Base-by-base conservation (phyloP, 1,140 invertebrate genomes). In the Euura saliciscinereae region DNA sequence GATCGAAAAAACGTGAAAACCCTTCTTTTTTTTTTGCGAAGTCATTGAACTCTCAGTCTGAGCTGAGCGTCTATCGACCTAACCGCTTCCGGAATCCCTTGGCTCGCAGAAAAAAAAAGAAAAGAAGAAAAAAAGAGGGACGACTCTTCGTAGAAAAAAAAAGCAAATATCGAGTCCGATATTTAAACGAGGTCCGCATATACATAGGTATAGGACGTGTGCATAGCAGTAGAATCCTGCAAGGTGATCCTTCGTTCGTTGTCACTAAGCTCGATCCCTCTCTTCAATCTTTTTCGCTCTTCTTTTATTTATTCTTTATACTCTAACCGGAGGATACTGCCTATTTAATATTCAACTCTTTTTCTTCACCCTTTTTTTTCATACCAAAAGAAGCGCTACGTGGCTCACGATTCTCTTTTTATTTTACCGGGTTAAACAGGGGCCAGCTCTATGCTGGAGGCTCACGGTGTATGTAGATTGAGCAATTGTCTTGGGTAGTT, bases 101-200 rank as follows among this genome's bases (percentile, higher is more conserved):
- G 73, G 44, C 72, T 44, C 65, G 68, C 13, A 64, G 7, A 44
- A 6, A 11, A 2, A 69, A 69, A 69, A 65, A 72, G 68, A 71
- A 75, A 74, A 76, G 76, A 78, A 73, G 45, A 64, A 65, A 46
- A 69, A 72, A 75, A 74, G 68, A 66, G 75, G 66, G 75, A 76
- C 73, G 74, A 73, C 75, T 68, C 69, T 69, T 71, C 75, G 77
- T 74, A 73, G 78, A 76, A 79, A 81, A 82, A 79, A 81, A 73
- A 68, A 78, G 74, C 69, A 82, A 85, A 82, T 84, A 80, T 85
- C 76, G 70, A 75, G 79, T 83, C 82, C 82, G 78, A 85, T 84
- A 82, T 83, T 83, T 83, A 80, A 85, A 59, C 51, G 51, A 59
- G 51, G 51, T 59, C 13, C 51, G 51, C 51, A 59, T n/a, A 59